Evolutionary conservation across 2,797 vertebrate genomes (phyloP).

Genomic region (Rachycentron canadum): DNA sequence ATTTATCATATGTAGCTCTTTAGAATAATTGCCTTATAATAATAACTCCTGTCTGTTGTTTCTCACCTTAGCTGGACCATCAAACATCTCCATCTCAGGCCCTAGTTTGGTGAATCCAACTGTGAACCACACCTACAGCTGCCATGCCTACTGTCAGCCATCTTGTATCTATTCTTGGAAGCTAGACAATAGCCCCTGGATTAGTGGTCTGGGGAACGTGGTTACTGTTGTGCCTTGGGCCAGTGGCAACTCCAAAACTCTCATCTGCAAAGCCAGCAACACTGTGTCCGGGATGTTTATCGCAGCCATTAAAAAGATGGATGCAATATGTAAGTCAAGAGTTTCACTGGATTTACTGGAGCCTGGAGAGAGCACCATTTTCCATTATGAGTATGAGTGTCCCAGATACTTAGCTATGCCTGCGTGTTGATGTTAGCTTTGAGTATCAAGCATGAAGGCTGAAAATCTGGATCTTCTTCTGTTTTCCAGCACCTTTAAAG

Average conservation of each 20-base stretch:
- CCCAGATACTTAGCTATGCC: background rate
- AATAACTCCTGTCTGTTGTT: slow-evolving; percentile 23
- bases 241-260: background rate
- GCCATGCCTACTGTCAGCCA: slow-evolving; percentile 69
- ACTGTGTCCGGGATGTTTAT: slow-evolving; percentile 57
- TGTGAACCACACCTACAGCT: slow-evolving; percentile 62
- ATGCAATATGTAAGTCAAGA: slow-evolving; percentile 50
- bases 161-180: slow-evolving; percentile 68
- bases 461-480: too few relatives aligned
- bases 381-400: too few relatives aligned
- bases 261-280: slow-evolving; percentile 70
- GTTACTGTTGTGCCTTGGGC: slow-evolving; percentile 53
- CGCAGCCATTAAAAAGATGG: slow-evolving; percentile 4
- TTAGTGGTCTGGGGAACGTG: slow-evolving; percentile 52
- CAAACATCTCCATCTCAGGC: slow-evolving; percentile 64
- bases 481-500: too few relatives aligned
- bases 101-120: slow-evolving; percentile 41
- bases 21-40: background rate
- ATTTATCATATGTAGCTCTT: background rate
- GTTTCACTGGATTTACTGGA: background rate
- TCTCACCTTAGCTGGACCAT: slow-evolving; percentile 63
- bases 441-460: too few relatives aligned
- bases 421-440: too few relatives aligned
- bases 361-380: background rate
- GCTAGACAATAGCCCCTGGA: slow-evolving; percentile 48